Percentiles rank a stretch among this genome's conserved stretches.
phyloP scores from a whole-genome alignment of 2,888 invertebrate species.

The Dascillus cervinus region DNA sequence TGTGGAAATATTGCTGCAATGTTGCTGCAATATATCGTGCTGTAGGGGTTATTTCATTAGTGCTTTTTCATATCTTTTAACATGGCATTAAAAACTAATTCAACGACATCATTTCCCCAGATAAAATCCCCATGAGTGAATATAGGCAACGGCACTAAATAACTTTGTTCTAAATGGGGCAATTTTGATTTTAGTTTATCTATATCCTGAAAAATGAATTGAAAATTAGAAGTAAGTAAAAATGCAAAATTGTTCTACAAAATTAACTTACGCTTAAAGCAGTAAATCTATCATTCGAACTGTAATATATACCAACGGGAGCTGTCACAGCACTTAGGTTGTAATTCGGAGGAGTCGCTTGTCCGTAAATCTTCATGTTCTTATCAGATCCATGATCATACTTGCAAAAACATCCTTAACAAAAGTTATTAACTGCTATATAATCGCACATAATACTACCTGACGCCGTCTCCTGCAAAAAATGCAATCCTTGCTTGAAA shows the following conservation, averaged over 20 bases:
- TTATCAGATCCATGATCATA: conserved; percentile 9
- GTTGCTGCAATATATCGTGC: too few relatives aligned
- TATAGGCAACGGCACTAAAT: conserved; percentile 5
- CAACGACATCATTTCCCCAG: too few relatives aligned
- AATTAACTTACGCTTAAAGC: too few relatives aligned
- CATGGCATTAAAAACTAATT: too few relatives aligned
- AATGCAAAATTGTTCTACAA: too few relatives aligned
- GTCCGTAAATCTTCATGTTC: conserved; percentile 24
- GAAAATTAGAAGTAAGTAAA: too few relatives aligned
- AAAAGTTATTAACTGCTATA: too few relatives aligned
- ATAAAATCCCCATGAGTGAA: conserved; percentile 15
- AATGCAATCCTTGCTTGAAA: conserved; percentile 64
- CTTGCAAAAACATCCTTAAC: conserved; percentile 10
- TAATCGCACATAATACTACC: conserved; percentile 21
- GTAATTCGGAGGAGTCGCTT: conserved; percentile 34
- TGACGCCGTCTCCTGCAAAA: conserved; percentile 54
- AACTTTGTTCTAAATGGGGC: conserved; percentile 9
- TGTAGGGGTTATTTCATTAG: too few relatives aligned
- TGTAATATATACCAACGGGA: conserved; percentile 40
- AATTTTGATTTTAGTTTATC: conserved; percentile 8
- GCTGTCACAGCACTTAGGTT: conserved; percentile 33
- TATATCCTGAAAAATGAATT: conserved; percentile 11
- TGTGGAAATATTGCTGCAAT: too few relatives aligned
- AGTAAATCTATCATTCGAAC: conserved; percentile 43
- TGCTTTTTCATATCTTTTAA: too few relatives aligned